A percentile compares a stretch with the other conserved stretches of the same genome.
phyloP scores from a whole-genome alignment of 1,140 invertebrate species.

The Anastrepha ludens region DNA sequence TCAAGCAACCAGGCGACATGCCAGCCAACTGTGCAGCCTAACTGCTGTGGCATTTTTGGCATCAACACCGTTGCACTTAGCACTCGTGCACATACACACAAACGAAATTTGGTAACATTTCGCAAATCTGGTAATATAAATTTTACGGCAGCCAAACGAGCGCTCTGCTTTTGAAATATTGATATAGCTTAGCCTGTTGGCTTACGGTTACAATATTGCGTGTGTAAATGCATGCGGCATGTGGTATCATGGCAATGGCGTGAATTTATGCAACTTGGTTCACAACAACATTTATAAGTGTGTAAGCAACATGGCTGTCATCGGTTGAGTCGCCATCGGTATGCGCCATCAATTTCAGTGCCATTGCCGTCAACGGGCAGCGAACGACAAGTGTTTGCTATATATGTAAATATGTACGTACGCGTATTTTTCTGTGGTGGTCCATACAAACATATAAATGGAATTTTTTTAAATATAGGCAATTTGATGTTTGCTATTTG shows the following conservation, averaged over 20 bases:
- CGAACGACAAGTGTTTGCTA: neutral
- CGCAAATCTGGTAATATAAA: conserved; percentile 9
- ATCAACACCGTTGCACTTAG: neutral
- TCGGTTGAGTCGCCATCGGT: conserved; percentile 28
- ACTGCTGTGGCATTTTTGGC: neutral
- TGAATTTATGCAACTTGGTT: neutral
- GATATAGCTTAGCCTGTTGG: conserved; percentile 9
- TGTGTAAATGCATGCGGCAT: neutral
- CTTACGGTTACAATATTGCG: conserved; percentile 25
- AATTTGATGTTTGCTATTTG: neutral
- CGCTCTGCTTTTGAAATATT: conserved; percentile 31
- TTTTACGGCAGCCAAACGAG: neutral
- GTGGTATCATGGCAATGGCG: neutral
- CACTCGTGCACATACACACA: neutral
- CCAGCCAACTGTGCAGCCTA: neutral
- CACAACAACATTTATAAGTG: neutral
- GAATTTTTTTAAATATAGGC: conserved; percentile 24
- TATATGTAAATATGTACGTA: neutral
- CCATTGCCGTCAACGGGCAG: neutral
- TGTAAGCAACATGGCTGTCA: conserved; percentile 24
- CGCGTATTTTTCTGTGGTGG: neutral
- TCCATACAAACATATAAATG: neutral
- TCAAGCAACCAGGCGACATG: neutral
- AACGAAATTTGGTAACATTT: neutral
- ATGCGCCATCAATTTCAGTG: conserved; percentile 50